Evolutionary conservation across 1,140 invertebrate species (phyloP), one percentile per base, ranked within the genome.

Genomic region (Contarinia nasturtii): DNA sequence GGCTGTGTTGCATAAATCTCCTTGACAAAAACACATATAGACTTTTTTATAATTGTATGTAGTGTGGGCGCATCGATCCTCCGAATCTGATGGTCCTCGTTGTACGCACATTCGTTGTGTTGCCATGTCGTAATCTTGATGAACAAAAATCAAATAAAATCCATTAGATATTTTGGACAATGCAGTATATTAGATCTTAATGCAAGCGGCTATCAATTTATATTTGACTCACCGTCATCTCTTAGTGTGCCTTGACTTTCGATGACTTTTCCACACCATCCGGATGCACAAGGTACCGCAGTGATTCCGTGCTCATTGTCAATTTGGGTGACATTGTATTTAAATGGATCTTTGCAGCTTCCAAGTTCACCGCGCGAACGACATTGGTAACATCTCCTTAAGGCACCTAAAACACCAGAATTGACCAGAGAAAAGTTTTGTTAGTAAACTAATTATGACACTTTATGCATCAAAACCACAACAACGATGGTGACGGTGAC

Each of bases 261-360:
- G 19, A 90, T 76, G 37, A 87, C 78, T 71, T 93, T 94, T 8
- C 80, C 82, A 58, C 89, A 94, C 89, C 89, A 94, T 22, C 88
- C 87, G 7, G 86, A 89, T 10, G 84, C 82, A 61, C 89, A 94
- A 1, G 86, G 85, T 7, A 80, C 70, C 2, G 79, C 74, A 51
- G 81, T 72, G 1, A 91, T 74, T 7, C 85, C 84, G 45, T 67
- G 69, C 55, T 77, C 75, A 17, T 66, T 62, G 44, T 79, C 73
- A 20, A 77, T 72, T 52, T 79, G 69, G 1, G 82, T 83, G 0
- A 77, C 74, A 66, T 87, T 89, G 53, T 76, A 77, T 15, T 65
- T 74, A 55, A 91, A 90, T 18, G 81, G 79, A 73, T 93, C 89
- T 57, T 85, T 86, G 60, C 89, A 93, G 42, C 82, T 81, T 7